phyloP scores from a whole-genome alignment of 2,888 invertebrate species.

The Cheiracanthium punctorium region DNA sequence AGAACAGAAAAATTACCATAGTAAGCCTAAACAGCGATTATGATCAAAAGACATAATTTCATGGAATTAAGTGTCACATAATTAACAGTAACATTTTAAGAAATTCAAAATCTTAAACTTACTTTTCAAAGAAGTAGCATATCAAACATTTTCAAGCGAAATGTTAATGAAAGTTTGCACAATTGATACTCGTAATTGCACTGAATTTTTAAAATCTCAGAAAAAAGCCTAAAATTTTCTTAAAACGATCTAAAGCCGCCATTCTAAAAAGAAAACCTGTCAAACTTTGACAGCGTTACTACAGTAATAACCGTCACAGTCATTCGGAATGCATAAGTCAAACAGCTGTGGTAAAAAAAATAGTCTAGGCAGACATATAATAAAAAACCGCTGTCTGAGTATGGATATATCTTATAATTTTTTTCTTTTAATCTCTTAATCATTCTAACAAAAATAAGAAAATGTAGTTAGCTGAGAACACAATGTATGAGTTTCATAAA shows the following conservation, averaged over 20 bases:
- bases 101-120: conserved; percentile 15
- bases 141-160: background rate
- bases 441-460: conserved; percentile 27
- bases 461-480: conserved; percentile 18
- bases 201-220: conserved; percentile 48
- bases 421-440: conserved; percentile 36
- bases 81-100: background rate
- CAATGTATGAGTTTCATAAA: background rate
- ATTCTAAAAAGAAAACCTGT: conserved; percentile 69
- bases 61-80: background rate
- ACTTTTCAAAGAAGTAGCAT: conserved; percentile 33
- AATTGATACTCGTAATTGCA: background rate
- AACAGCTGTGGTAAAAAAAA: conserved; percentile 68
- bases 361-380: conserved; percentile 67
- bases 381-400: conserved; percentile 69
- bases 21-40: background rate
- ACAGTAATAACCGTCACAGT: conserved; percentile 66
- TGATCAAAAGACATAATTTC: background rate
- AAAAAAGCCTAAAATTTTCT: conserved; percentile 56
- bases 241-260: conserved; percentile 66
- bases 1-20: no score
- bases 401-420: conserved; percentile 50
- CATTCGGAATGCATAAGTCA: conserved; percentile 67
- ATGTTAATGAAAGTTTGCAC: background rate
- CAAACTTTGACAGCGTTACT: conserved; percentile 69